Evolutionary conservation across 2,113 vertebrate genomes (phyloP).

Genomic region (Gambusia holbrooki): DNA sequence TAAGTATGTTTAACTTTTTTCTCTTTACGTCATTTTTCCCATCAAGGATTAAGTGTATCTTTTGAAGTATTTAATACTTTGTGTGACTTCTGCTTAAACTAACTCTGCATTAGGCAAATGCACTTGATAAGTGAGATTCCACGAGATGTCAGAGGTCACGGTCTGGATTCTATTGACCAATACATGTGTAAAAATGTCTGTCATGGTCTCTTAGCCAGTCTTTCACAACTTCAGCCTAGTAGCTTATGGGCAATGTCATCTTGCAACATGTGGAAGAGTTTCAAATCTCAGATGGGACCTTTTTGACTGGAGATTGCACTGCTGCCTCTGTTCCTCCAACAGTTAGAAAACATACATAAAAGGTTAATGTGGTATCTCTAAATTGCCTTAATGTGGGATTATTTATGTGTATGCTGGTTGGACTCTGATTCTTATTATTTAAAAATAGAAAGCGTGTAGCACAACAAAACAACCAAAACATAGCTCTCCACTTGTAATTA

Average conservation of each 20-base stretch:
- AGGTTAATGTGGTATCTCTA: background rate
- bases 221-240: background rate
- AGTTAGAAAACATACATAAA: background rate
- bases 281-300: background rate
- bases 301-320: background rate
- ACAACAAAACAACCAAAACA: background rate
- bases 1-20: background rate
- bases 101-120: background rate
- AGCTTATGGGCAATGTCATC: background rate
- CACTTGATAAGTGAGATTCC: background rate
- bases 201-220: background rate
- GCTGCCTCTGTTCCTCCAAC: background rate
- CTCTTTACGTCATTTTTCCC: background rate
- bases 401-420: background rate
- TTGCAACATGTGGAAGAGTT: background rate
- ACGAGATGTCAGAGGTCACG: background rate
- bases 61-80: background rate
- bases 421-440: background rate
- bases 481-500: background rate
- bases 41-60: background rate
- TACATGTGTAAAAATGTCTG: background rate
- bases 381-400: background rate
- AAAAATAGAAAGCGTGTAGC: background rate
- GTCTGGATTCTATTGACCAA: background rate
- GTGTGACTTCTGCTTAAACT: background rate